Evolutionary conservation across 2,797 vertebrate species (phyloP).

Genomic region (Pagetopsis macropterus): DNA sequence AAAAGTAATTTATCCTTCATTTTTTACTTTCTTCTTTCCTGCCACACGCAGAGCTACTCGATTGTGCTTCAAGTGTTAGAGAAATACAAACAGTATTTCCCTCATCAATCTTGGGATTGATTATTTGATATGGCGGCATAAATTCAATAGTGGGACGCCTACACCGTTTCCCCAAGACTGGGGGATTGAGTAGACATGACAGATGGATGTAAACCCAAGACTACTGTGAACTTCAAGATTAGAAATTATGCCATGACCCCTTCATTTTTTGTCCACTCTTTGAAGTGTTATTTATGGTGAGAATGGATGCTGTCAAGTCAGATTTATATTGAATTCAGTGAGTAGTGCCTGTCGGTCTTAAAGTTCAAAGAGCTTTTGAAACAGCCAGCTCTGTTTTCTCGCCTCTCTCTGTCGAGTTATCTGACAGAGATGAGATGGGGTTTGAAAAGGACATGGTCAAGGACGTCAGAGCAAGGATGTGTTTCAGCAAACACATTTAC

Average conservation of each 20-base stretch:
- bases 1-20: constrained; percentile 50
- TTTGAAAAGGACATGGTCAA: constrained; percentile 81
- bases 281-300: constrained; percentile 77
- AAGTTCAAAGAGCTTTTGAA: constrained; percentile 80
- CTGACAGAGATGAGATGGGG: constrained; percentile 75
- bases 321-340: constrained; percentile 74
- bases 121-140: constrained; percentile 50
- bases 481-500: constrained; percentile 67
- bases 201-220: constrained; percentile 47
- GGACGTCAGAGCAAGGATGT: constrained; percentile 66
- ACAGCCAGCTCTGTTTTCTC: constrained; percentile 68
- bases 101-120: constrained; percentile 45
- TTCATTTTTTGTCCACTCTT: constrained; percentile 57
- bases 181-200: constrained; percentile 31
- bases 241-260: constrained; percentile 58
- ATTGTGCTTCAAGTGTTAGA: constrained; percentile 15
- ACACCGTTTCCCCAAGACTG: constrained; percentile 28
- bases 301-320: constrained; percentile 77
- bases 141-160: constrained; percentile 40
- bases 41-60: constrained; percentile 26
- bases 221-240: constrained; percentile 44
- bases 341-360: constrained; percentile 73
- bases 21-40: constrained; percentile 40
- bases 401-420: constrained; percentile 50
- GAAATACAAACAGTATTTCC: constrained; percentile 22